Evolutionary conservation across 2,113 vertebrate species (phyloP), one percentile per base, ranked within the genome.

Genomic region (Perca schrenkii): DNA sequence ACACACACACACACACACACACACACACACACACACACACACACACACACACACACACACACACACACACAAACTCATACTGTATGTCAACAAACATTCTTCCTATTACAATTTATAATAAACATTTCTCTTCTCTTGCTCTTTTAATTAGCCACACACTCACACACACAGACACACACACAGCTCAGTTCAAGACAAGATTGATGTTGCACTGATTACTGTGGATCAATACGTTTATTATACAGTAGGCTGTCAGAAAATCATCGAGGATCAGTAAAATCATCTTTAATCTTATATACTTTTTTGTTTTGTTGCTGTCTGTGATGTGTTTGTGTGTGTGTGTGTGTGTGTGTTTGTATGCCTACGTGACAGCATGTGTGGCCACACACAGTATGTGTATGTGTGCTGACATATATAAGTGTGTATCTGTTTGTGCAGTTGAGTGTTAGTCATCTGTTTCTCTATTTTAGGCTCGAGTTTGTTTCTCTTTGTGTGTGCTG

Each of bases 391-490:
- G 67, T 66, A 12, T 47, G n/a, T 72, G 47, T 78, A 70, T 74
- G 57, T 71, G 53, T 69, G 16, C 43, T 74, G 53, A 43, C n/a
- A 65, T 63, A 40, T 6, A 34, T 25, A 22, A 68, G 43, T 56
- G 61, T 69, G 16, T 79, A 40, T 74, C 31, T 74, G 53, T 63
- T 74, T 85, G 36, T 64, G 67, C 25, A 34, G 49, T 47, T 64
- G 63, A 83, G 52, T 70, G 76, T 78, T 79, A 53, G 77, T 88
- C 77, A 86, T 82, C 78, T 84, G 71, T 82, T 77, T 60, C 61
- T 89, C 75, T 89, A 83, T 88, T 92, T 86, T 81, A 70, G 71
- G 34, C 52, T 71, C 19, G 4, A 46, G 68, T 88, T 83, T 83
- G 63, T 87, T 90, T 88, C 66, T 77, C 8, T 61, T 61, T 78